Conservation (phyloP, 2,888 invertebrate genomes). For the Tipula vernalis region DNA sequence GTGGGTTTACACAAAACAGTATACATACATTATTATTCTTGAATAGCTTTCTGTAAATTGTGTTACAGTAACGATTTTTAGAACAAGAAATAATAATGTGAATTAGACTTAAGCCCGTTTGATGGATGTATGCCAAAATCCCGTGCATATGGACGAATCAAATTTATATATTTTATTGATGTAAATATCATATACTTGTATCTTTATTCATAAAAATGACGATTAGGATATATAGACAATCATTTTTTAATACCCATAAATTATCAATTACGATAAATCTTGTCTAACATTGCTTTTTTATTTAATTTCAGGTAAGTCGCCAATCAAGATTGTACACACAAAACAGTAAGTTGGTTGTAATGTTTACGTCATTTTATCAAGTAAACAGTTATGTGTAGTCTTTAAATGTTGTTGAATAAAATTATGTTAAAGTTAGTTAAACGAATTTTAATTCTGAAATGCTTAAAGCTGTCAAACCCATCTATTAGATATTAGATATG, state of each 20-base stretch:
- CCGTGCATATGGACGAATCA: too few species aligned
- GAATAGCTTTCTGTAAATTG: not conserved
- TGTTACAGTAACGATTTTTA: not conserved
- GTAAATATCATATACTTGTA: not conserved
- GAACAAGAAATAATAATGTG: not conserved
- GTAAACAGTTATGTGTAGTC: not conserved
- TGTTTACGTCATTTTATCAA: not conserved
- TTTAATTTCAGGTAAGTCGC: not conserved
- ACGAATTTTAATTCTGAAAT: too few species aligned
- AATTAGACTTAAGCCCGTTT: not conserved
- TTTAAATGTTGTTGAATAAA: too few species aligned
- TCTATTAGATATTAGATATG: too few species aligned
- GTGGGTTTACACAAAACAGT: not conserved
- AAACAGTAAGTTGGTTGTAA: not conserved
- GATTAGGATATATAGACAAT: not conserved
- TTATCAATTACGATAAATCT: not conserved
- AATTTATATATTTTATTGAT: not conserved
- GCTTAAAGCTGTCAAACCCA: too few species aligned
- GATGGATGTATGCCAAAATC: not conserved
- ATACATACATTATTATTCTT: not conserved
- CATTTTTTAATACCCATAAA: not conserved
- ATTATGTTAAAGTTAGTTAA: too few species aligned
- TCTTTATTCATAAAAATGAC: not conserved
- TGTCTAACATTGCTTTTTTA: not conserved
- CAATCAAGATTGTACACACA: not conserved